Evolutionary conservation across 2,888 invertebrate genomes (phyloP).

Genomic region (Cantharis flavilabris): DNA sequence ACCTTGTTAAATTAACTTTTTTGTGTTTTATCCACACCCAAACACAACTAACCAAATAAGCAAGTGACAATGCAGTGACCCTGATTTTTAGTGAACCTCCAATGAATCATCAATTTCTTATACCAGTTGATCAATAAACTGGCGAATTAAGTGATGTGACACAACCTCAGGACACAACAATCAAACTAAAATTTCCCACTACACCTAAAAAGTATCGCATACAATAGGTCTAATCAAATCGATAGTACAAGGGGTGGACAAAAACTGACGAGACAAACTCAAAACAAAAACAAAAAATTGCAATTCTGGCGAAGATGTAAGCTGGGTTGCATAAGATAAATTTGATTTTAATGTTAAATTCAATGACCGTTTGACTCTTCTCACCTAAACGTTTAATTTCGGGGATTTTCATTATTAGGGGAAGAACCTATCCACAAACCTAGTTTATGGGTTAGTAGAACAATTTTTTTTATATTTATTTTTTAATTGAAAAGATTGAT

Average conservation of each 20-base stretch:
- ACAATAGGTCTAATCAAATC: background rate
- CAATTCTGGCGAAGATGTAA: background rate
- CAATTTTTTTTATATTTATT: no score
- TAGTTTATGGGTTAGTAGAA: no score
- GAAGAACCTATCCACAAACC: no score
- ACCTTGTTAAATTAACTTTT: background rate
- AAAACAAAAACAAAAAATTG: background rate
- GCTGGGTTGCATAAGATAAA: background rate
- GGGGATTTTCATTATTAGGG: no score
- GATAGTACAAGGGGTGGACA: background rate
- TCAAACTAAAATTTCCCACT: background rate
- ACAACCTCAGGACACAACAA: slow-evolving; percentile 1
- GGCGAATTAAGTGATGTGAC: background rate
- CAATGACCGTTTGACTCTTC: background rate
- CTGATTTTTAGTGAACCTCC: background rate
- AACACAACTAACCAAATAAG: slow-evolving; percentile 13
- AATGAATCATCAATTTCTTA: slow-evolving; percentile 1
- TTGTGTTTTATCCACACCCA: slow-evolving; percentile 43
- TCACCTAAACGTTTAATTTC: background rate
- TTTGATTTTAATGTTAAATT: background rate
- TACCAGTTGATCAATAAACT: background rate
- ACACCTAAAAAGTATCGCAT: background rate
- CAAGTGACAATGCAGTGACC: background rate
- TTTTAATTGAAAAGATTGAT: no score
- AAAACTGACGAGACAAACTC: background rate